Conservation (phyloP, 2,888 invertebrate species). For the Leptarthrus brevirostris region DNA sequence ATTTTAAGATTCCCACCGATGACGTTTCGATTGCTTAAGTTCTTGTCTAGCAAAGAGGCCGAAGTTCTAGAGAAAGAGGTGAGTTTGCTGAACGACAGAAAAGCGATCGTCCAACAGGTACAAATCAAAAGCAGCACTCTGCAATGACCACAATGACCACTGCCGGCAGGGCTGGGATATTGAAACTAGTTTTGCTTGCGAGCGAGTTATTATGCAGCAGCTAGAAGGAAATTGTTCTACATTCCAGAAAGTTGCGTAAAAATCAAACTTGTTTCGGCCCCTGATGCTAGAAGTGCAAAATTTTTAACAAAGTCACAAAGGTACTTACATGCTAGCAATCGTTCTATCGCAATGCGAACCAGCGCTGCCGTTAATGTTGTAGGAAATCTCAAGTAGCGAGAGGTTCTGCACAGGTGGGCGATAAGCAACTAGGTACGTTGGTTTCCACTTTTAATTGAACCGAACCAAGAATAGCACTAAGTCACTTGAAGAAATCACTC, state of each 20-base stretch:
- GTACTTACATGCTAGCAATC: constrained; percentile 18
- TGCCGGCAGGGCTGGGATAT: constrained; percentile 7
- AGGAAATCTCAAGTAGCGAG: not conserved
- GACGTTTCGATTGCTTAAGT: not conserved
- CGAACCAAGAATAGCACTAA: not conserved
- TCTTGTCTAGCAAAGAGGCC: constrained; percentile 30
- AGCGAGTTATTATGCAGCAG: constrained; percentile 40
- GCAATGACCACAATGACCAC: constrained; percentile 26
- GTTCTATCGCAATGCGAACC: not conserved
- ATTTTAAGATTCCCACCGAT: not conserved
- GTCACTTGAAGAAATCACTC: constrained; percentile 31
- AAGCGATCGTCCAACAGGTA: constrained; percentile 15
- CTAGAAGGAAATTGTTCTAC: constrained; percentile 45
- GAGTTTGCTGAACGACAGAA: not conserved
- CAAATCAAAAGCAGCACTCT: constrained; percentile 5
- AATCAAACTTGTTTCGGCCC: constrained; percentile 27
- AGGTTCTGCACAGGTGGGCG: not conserved
- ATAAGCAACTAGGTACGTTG: not conserved
- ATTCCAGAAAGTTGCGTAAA: constrained; percentile 48
- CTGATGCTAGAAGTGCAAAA: constrained; percentile 16
- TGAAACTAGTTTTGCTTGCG: constrained; percentile 40
- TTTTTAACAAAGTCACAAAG: constrained; percentile 6
- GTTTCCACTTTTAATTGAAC: not conserved
- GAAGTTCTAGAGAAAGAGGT: constrained; percentile 17
- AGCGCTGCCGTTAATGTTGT: constrained; percentile 13